These are phyloP conservation scores for Galagoides demidoff DNA, from an alignment of 2,797 vertebrate species.

Conservation along the genomic window DNA sequence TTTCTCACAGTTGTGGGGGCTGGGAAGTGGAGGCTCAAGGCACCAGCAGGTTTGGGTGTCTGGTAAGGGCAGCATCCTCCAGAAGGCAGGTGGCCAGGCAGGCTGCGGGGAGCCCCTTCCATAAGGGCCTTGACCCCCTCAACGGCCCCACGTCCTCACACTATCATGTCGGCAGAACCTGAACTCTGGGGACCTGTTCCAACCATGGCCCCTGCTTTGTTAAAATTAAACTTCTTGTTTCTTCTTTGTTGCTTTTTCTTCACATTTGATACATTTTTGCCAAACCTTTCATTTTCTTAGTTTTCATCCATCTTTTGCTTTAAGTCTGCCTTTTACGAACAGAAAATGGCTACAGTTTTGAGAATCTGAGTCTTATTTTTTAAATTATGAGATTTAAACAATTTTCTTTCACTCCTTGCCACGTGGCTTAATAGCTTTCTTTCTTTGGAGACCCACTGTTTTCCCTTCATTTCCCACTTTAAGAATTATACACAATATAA, in stretches of 20 bases:
- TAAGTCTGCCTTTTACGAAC: background rate
- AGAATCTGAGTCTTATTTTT: background rate
- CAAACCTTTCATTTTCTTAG: accelerated
- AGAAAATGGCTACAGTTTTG: background rate
- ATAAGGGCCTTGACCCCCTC: background rate
- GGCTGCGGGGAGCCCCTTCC: background rate
- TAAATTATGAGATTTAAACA: background rate
- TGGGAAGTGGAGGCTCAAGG: background rate
- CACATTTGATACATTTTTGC: accelerated
- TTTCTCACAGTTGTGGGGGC: background rate
- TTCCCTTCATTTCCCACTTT: background rate
- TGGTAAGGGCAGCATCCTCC: background rate
- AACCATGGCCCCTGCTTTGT: background rate
- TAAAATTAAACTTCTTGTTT: accelerated
- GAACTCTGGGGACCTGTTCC: background rate
- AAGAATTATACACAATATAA: background rate
- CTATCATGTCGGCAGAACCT: background rate
- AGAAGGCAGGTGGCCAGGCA: background rate
- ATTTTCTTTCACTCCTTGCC: background rate
- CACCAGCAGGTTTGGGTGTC: no score
- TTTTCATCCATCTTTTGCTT: background rate
- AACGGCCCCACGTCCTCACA: no score
- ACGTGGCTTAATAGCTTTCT: background rate
- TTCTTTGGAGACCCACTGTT: no score
- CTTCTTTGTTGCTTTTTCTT: background rate